phyloP scores from a whole-genome alignment of 2,113 vertebrate species.

The Eolophus roseicapilla region DNA sequence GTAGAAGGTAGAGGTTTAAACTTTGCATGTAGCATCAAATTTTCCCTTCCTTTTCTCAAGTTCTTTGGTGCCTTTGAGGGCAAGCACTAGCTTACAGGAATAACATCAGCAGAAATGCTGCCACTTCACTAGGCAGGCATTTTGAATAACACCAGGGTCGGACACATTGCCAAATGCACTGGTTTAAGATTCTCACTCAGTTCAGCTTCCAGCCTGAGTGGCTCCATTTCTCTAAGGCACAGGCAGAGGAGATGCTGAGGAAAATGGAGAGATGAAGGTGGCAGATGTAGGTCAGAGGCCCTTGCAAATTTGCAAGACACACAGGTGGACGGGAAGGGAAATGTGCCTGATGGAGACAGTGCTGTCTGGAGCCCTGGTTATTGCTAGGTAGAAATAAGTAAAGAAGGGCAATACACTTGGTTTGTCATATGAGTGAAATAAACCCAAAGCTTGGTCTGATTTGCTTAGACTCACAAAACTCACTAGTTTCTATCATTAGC shows the following conservation, averaged over 20 bases:
- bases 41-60: not conserved
- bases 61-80: not conserved
- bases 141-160: not conserved
- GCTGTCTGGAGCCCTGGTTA: not conserved
- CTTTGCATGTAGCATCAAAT: not conserved
- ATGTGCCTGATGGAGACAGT: not conserved
- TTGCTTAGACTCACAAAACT: not conserved
- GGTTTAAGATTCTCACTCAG: not conserved
- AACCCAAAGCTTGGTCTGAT: not conserved
- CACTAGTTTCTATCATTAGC: not conserved
- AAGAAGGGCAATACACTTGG: not conserved
- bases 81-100: not conserved
- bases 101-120: not conserved
- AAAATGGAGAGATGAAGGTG: not conserved
- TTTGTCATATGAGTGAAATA: not conserved
- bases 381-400: not conserved
- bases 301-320: not conserved
- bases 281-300: not conserved
- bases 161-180: not conserved
- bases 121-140: not conserved
- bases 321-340: not conserved
- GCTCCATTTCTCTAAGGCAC: not conserved
- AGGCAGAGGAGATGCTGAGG: not conserved
- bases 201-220: not conserved
- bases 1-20: not conserved